Evolutionary conservation across 2,797 vertebrate species (phyloP), one percentile per base, ranked within the genome.

Genomic region (Coilia nasus): DNA sequence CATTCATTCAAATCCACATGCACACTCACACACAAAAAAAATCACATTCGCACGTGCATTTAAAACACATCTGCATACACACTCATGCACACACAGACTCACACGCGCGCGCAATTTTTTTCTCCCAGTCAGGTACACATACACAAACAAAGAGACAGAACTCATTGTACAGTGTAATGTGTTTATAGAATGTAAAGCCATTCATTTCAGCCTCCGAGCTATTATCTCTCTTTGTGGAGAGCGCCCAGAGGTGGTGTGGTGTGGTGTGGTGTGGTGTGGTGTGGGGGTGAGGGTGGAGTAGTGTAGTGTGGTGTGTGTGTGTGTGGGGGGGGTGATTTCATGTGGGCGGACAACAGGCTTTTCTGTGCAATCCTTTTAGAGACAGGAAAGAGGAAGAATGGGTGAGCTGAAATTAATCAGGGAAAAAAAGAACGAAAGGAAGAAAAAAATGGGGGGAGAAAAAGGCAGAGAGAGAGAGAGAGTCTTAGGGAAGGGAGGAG

Each of bases 361-460:
- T 93, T 95, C 92, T 92, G 88, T 92, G 91, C 93, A 91, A 93
- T 88, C 86, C 86, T 92, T 93, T 91, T 90, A 93, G 92, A 93
- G 67, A 35, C 14, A 75, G 67, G 15, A 31, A 75, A 87, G 31
- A 91, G 91, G 90, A 89, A 92, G 94, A 93, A 82, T 87, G 87
- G 88, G 86, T 88, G 90, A 88, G 84, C 86, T 82, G 88, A 90
- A 92, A 93, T 92, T 93, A 92, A 95, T 95, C 88, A 89, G 88
- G 88, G 93, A 89, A 90, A 89, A 85, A 41, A 17, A 75, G 19
- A 93, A 59, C 9, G 92, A n/a, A 75, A 41, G 31, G 28, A 19
- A 6, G 67, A 17, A 19, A 75, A 90, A 9, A 90, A 93, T 92
- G 85, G 85, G 90, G 88, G 91, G 90, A 94, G 93, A 21, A n/a